Percentiles rank a stretch among this genome's conserved stretches.
phyloP scores from a whole-genome alignment of 2,113 vertebrate genomes.

The Epinephelus moara region DNA sequence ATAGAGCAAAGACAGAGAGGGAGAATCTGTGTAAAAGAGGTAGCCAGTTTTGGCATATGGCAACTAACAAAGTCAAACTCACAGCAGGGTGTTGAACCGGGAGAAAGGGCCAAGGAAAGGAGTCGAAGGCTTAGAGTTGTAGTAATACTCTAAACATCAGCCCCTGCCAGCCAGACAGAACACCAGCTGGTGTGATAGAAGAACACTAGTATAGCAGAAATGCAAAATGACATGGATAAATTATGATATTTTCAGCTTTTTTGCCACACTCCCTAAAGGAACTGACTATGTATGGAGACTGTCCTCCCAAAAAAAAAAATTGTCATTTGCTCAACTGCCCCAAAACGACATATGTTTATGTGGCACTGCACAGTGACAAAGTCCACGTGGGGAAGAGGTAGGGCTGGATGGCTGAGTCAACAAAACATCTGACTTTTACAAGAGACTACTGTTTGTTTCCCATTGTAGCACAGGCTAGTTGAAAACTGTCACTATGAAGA shows the following conservation, averaged over 20 bases:
- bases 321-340: background rate
- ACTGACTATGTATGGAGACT: no score
- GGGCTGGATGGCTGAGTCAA: background rate
- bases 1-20: background rate
- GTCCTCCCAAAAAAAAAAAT: background rate
- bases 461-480: no score
- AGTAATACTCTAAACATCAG: constrained; percentile 38
- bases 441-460: no score
- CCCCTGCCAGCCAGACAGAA: background rate
- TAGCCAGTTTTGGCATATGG: background rate
- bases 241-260: background rate
- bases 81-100: constrained; percentile 8
- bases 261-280: background rate
- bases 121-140: constrained; percentile 45
- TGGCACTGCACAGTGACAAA: background rate
- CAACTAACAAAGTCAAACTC: constrained; percentile 40
- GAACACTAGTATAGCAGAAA: background rate
- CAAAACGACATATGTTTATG: background rate
- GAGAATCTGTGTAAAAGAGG: constrained; percentile 6
- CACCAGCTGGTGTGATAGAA: constrained; percentile 18
- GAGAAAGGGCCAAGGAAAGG: constrained; percentile 31
- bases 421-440: background rate
- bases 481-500: no score
- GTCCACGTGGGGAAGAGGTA: no score
- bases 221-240: background rate